Base-by-base conservation (phyloP, 2,113 vertebrate genomes). In the Eudyptes chrysolophus region DNA sequence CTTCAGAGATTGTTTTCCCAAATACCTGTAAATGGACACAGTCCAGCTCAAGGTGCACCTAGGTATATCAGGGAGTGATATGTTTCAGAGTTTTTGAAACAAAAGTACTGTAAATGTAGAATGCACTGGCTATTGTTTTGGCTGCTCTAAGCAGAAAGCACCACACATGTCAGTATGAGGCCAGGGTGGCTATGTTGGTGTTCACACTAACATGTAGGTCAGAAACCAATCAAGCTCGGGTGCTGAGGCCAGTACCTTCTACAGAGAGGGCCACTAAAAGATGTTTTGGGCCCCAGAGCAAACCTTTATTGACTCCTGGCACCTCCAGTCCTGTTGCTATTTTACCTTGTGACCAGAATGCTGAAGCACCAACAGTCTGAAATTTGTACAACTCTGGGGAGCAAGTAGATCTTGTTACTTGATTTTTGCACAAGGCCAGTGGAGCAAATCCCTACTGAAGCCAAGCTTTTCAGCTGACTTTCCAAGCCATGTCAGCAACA, bases 161-260 rank as follows among this genome's bases (percentile, higher is more conserved):
- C 36, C 11, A 40, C 46, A 17, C 8, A 4, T 9, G 11, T 68
- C 61, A 51, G 20, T 40, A 57, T 32, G n/a, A 68, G 32, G 40
- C 25, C 48, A 46, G 25, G 12, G 3, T 92, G 46, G 14, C 8
- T 61, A 26, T 0, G 0, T 0, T 71, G n/a, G n/a, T 0, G 0
- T 61, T 78, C 36, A 51, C 66, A 18, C 25, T 40, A 32, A 55
- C 32, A 30, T 11, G 7, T 42, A 74, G 36, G 13, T 74, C 84
- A 83, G 51, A 87, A 77, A 54, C 4, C 11, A 49, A 18, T 25
- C 38, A 71, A 26, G 52, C 16, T 68, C 3, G 0, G 17, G 9
- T 40, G 40, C 36, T 74, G 21, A 79, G 79, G 60, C 24, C 27
- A 66, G 70, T 76, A 38, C 8, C 8, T 61, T 74, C 25, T 46